Evolutionary conservation across 64 coral and sea anemone genomes (phyloP), one percentile per base, ranked within the genome.

Genomic region (Acropora yongei): DNA sequence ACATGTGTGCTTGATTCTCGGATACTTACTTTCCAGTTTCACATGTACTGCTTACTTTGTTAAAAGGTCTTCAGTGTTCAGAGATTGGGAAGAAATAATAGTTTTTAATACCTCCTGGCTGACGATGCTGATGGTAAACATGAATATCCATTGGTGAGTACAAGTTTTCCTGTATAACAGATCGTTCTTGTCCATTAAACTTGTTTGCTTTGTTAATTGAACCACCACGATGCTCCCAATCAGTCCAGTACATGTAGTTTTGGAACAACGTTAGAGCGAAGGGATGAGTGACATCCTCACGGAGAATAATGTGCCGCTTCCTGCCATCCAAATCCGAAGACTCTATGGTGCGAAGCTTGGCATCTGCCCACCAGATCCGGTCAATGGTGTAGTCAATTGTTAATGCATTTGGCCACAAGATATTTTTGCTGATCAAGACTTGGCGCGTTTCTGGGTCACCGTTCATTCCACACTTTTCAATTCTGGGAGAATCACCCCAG

Each of bases 331-430:
- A 94, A 80, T 91, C 30, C 17, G 93, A 76, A 71, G 86, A 75
- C 3, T 88, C 95, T 69, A 97, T 94, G 58, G 90, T 86, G 80
- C 91, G 83, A 20, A 93, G 79, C 76, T 94, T 97, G 18, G 88
- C 92, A 88, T 97, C 95, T 57, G 95, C 87, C 95, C 95, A 97
- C 57, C 90, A 94, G n/a, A 97, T 87, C 78, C 82, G 87, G 69
- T 91, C 90, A 43, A 90, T 85, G 46, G 89, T 96, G 45, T 88
- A 88, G 14, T 96, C 95, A 6, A 93, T 81, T 3, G 91, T 89
- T 63, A 96, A 47, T 17, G 88, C 95, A 93, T 96, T 96, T 14
- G 95, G 95, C 95, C 95, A 96, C n/a, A 83, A 17, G 57, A 96
- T 93, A 40, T 76, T 46, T 44, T 68, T 83, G 7, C 41, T 53